Conservation (phyloP, 2,888 invertebrate genomes). For the Galeruca laticollis region DNA sequence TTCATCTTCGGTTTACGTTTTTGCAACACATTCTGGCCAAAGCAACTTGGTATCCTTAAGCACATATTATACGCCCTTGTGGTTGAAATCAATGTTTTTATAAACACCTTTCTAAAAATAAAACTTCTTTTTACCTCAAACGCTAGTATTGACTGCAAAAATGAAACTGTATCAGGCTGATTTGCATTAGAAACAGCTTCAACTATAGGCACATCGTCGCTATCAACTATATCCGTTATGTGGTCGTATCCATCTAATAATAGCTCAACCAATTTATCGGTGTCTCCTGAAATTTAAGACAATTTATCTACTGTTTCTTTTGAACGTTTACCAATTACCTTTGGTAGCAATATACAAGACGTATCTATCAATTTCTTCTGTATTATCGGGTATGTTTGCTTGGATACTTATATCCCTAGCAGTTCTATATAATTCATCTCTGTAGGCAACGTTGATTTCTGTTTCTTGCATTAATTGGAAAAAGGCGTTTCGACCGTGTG, state of each 20-base stretch:
- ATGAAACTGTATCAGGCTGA: constrained; percentile 75
- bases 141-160: constrained; percentile 78
- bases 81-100: too few relatives aligned
- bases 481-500: constrained; percentile 84
- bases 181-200: constrained; percentile 79
- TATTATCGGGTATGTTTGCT: constrained; percentile 82
- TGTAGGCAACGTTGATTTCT: constrained; percentile 82
- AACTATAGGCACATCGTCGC: constrained; percentile 76
- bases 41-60: too few relatives aligned
- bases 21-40: too few relatives aligned
- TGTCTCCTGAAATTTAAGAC: constrained; percentile 69
- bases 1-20: too few relatives aligned
- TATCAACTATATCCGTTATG: constrained; percentile 83
- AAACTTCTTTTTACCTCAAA: constrained; percentile 74
- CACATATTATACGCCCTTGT: too few relatives aligned
- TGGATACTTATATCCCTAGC: constrained; percentile 88
- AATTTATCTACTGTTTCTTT: background rate
- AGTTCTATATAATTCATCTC: constrained; percentile 89
- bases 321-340: constrained; percentile 68
- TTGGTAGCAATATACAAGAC: constrained; percentile 82
- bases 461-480: constrained; percentile 85
- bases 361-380: constrained; percentile 84
- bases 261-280: constrained; percentile 76
- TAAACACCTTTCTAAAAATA: background rate
- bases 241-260: constrained; percentile 89